Evolutionary conservation across 2,888 invertebrate species (phyloP).

Genomic region (Drosophila prolongata): DNA sequence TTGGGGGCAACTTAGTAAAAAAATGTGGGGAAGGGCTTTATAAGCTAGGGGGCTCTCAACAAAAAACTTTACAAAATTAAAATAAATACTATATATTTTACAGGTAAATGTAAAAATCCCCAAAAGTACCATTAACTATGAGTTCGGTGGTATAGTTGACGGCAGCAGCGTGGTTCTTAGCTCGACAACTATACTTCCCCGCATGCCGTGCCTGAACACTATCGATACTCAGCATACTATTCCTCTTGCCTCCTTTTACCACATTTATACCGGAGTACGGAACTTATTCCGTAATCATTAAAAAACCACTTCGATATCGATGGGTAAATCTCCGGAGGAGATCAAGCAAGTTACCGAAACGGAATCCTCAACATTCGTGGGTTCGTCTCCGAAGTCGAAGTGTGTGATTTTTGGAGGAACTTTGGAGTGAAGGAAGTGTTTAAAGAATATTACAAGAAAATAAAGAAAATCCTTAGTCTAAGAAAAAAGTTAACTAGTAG

Average conservation of each 20-base stretch:
- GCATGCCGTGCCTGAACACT: conserved; percentile 88
- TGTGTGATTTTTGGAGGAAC: conserved; percentile 91
- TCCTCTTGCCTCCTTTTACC: conserved; percentile 86
- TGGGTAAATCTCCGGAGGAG: conserved; percentile 88
- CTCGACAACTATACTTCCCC: conserved; percentile 91
- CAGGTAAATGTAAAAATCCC: conserved; percentile 82
- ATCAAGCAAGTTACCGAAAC: conserved; percentile 89
- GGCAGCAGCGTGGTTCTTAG: conserved; percentile 89
- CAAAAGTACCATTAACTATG: conserved; percentile 87
- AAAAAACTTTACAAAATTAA: conserved; percentile 14
- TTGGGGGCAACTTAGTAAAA: conserved; percentile 89
- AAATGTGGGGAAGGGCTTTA: neutral
- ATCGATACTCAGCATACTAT: conserved; percentile 87
- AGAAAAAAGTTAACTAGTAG: too few species aligned
- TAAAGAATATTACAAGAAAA: conserved; percentile 5
- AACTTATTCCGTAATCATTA: conserved; percentile 82
- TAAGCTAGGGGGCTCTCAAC: conserved; percentile 5
- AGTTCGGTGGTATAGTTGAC: conserved; percentile 89
- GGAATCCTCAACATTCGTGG: conserved; percentile 89
- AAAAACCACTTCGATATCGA: conserved; percentile 89
- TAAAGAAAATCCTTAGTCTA: neutral
- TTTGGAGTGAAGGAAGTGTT: conserved; percentile 76
- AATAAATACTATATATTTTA: conserved; percentile 4
- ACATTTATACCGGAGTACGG: conserved; percentile 81
- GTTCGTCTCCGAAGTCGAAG: conserved; percentile 90